Base-by-base conservation (phyloP, 2,113 vertebrate genomes). In the Neolamprologus variostigma region DNA sequence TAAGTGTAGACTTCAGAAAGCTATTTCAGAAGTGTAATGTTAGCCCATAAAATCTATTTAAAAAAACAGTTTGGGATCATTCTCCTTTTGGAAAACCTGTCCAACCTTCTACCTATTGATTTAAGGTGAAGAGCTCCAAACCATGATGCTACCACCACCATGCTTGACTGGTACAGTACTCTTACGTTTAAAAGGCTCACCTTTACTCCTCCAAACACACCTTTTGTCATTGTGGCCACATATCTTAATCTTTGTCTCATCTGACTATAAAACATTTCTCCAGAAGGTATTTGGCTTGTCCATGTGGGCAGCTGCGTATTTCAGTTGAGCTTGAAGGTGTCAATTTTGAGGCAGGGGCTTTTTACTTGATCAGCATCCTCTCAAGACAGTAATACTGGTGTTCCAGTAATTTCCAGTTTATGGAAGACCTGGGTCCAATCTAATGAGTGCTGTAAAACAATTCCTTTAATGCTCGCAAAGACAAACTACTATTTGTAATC, bases 401-500 rank as follows among this genome's bases (percentile, higher is more conserved):
- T 68, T 68, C 33, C 63, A 68, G 63, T 13, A 68, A 40, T 68
- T 68, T 68, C 63, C 63, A 40, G 33, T 66, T 66, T 17, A 66
- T 21, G 7, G 0, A 66, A 66, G 19, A 37, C 61, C 61, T 21
- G 35, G n/a, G 3, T 40, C 35, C 19, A 68, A 40, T 40, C 19
- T 37, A 40, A 40, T 3, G 35, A 4, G 33, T 68, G 11, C 63
- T 40, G 63, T 21, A 12, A 68, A 68, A 21, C 63, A 21, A 68
- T 4, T 14, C 63, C 1, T 68, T 68, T 40, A 40, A 14, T 21
- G 19, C 33, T 68, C 0, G 63, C 33, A 68, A 68, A 68, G 63
- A 68, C 3, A 68, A 68, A 40, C 63, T 0, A 68, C 4, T 40
- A 0, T 0, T 40, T 21, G 63, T 40, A 40, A 4, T 68, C 35